Evolutionary conservation across 2,113 vertebrate species (phyloP), one percentile per base, ranked within the genome.

Genomic region (Drymodes brunneopygia): DNA sequence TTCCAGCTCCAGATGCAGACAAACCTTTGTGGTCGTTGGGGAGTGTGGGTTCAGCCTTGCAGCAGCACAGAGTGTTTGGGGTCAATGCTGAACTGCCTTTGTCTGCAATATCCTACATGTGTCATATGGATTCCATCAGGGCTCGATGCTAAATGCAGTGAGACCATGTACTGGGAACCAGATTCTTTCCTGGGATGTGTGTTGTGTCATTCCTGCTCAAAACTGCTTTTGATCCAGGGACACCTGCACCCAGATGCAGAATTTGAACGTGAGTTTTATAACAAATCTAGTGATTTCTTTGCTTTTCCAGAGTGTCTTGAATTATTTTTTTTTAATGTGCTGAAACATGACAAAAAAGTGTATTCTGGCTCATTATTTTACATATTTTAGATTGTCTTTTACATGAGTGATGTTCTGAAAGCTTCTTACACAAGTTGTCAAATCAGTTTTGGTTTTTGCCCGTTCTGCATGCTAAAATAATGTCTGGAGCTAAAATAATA

Each of bases 331-430:
- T 94, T 80, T 70, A 92, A 95, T 2, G 2, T 40, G 61, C 88
- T 94, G 77, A 93, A 86, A 50, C 86, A 83, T 84, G 73, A 92
- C 50, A 86, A 66, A 61, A 88, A 72, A 35, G 18, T 75, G 73
- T 83, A 69, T 86, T 79, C 86, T 94, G 93, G 31, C 69, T 83
- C 53, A 73, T 89, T 90, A 85, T 93, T 94, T 96, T 95, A 78
- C 42, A 48, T 93, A 82, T 96, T 95, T 96, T 90, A 92, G 81
- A 50, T 86, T 88, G 69, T 88, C 54, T 95, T 58, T 96, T 92
- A 92, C 83, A 66, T 54, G 93, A 97, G 74, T 96, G 62, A 75
- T 96, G 82, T 93, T 97, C 86, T 97, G 69, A 95, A 94, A 96
- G 94, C 93, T 97, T 94, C 53, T 94, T 90, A 96, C 67, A 93